Base-by-base conservation (phyloP, 2,113 vertebrate species). In the Helogale parvula region DNA sequence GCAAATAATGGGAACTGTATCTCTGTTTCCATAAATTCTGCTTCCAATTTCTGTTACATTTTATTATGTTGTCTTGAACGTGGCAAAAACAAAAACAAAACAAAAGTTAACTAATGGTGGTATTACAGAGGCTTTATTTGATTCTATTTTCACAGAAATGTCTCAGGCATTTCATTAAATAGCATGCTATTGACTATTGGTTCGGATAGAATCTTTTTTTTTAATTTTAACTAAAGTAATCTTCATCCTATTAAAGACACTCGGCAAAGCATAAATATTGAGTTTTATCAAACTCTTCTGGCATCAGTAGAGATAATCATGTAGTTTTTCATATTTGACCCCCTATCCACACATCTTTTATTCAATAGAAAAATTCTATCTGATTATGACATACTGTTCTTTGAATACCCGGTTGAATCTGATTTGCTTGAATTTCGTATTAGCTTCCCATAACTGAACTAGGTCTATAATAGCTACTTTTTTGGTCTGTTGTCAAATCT, bases 271-370 rank as follows among this genome's bases (percentile, higher is more conserved):
- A 94, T 13, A 35, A 90, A 45, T 66, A 91, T 0, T 85, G 50
- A 91, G 72, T 92, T 93, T 96, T 65, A 95, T 69, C n/a, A 65
- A 93, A 90, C 79, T 96, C 38, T 87, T 89, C 83, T 95, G 50
- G n/a, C 50, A 71, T 66, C 38, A 21, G n/a, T 77, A 90, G 66
- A 81, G 12, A 89, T 74, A 63, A 71, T 35, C 54, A 72, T 23
- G 12, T 93, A 63, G 45, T 84, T 96, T 91, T 96, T 90, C 31
- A 71, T 71, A 90, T 79, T 65, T 94, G 33, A 92, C 71, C 29
- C n/a, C 82, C 80, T 52, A 97, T n/a, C 29, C 79, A 93, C 23
- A 45, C 35, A 66, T 54, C 82, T 93, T 84, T 74, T n/a, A 80
- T 29, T 57, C 47, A 85, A 16, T 19, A 25, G 41, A 85, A 60